Percentiles rank a stretch among this genome's conserved stretches.
These are phyloP conservation scores for Petrolisthes cinctipes DNA, from an alignment of 2,888 invertebrate species.

Conservation along the genomic window DNA sequence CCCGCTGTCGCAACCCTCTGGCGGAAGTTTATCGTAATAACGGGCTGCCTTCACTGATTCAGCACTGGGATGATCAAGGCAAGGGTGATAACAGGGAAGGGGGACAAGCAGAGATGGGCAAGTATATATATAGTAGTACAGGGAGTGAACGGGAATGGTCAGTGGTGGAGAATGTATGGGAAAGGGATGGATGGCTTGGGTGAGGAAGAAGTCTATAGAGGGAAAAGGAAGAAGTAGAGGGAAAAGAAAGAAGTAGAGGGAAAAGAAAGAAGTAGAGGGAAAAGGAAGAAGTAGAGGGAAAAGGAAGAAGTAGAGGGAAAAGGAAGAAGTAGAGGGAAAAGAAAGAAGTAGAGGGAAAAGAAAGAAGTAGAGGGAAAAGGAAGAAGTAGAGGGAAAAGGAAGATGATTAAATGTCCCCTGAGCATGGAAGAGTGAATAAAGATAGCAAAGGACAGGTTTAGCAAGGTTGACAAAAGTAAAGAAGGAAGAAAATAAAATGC, in stretches of 20 bases:
- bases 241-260: background rate
- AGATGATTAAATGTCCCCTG: background rate
- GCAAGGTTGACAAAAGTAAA: background rate
- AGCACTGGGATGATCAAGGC: background rate
- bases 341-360: background rate
- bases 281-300: background rate
- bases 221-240: background rate
- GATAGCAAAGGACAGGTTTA: too few species aligned
- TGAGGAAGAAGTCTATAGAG: background rate
- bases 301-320: background rate
- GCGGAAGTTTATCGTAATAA: background rate
- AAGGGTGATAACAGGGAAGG: background rate
- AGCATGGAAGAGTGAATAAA: too few species aligned
- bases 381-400: background rate
- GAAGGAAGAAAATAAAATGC: background rate
- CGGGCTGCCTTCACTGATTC: background rate
- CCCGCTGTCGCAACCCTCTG: background rate
- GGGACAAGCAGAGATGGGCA: background rate
- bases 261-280: background rate
- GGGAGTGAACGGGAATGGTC: background rate
- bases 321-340: background rate
- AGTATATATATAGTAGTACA: background rate
- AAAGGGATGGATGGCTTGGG: background rate
- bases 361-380: background rate
- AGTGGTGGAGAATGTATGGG: background rate